phyloP scores from a whole-genome alignment of 2,113 vertebrate species.

The Cardinalis cardinalis region DNA sequence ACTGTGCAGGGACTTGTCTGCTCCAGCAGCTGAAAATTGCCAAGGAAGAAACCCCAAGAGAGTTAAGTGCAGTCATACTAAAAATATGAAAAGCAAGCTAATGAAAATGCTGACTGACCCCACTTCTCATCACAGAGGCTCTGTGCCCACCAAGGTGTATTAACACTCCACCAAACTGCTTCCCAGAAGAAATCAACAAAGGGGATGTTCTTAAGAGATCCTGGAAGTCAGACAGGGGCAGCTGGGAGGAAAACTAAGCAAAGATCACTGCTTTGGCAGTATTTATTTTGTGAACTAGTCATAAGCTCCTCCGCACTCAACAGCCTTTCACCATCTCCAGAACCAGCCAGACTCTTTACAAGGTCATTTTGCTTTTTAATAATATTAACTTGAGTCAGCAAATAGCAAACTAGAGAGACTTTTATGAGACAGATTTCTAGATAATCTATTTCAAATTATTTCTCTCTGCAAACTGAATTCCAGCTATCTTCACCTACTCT shows the following conservation, averaged over 20 bases:
- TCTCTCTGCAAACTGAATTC: not conserved
- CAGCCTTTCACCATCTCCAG: not conserved
- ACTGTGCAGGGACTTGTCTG: not conserved
- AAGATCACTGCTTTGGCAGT: not conserved
- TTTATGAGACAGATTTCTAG: not conserved
- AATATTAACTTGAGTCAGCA: constrained; percentile 16
- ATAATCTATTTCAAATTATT: constrained; percentile 24
- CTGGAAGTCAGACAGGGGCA: not conserved
- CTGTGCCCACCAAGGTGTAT: not conserved
- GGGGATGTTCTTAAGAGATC: not conserved
- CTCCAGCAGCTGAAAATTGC: not conserved
- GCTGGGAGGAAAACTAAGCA: not conserved
- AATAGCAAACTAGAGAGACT: constrained; percentile 28
- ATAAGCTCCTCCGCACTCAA: not conserved
- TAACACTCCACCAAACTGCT: not conserved
- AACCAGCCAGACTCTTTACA: not conserved
- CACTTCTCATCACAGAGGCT: not conserved
- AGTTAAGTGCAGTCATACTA: not conserved
- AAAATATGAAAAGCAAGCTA: constrained; percentile 34
- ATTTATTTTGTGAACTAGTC: not conserved
- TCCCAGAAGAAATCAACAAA: not conserved
- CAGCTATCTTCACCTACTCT: constrained; percentile 5
- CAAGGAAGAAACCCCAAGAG: not conserved
- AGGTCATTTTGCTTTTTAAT: not conserved
- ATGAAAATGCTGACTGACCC: not conserved